Evolutionary conservation across 2,888 invertebrate species (phyloP).

Genomic region (Rutpela maculata): DNA sequence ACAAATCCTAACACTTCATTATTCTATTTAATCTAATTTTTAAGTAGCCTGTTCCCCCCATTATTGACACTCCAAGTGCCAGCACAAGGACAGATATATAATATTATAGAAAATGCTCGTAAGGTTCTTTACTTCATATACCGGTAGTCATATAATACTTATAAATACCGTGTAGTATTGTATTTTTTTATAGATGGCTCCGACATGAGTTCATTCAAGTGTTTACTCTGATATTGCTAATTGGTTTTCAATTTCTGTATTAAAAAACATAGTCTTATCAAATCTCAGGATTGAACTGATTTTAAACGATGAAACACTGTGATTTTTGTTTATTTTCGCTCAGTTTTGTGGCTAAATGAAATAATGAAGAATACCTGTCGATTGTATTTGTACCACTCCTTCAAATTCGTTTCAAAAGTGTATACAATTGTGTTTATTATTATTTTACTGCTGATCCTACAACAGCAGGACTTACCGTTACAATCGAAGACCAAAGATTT

Average conservation of each 20-base stretch:
- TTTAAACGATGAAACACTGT: slow-evolving; percentile 14
- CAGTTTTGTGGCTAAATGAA: slow-evolving; percentile 30
- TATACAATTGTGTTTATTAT: slow-evolving; percentile 47
- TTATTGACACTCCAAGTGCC: slow-evolving; percentile 33
- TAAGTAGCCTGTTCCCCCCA: slow-evolving; percentile 49
- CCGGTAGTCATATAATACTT: slow-evolving; percentile 28
- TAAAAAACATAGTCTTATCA: slow-evolving; percentile 39
- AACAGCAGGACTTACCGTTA: slow-evolving; percentile 49
- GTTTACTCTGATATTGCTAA: slow-evolving; percentile 43
- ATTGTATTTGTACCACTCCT: slow-evolving; percentile 48
- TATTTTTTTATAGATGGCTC: slow-evolving; percentile 46
- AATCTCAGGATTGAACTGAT: background rate
- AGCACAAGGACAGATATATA: slow-evolving; percentile 51
- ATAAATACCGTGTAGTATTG: slow-evolving; percentile 39
- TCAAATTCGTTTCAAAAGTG: slow-evolving; percentile 36
- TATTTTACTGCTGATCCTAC: slow-evolving; percentile 51
- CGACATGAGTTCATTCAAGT: slow-evolving; percentile 42
- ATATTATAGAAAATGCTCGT: slow-evolving; percentile 50
- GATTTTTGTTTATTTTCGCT: slow-evolving; percentile 31
- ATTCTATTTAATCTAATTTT: slow-evolving; percentile 53
- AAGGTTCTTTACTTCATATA: slow-evolving; percentile 47
- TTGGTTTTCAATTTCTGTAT: slow-evolving; percentile 35
- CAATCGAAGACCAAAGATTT: slow-evolving; percentile 9
- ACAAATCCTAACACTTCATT: slow-evolving; percentile 42
- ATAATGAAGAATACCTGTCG: slow-evolving; percentile 43